Evolutionary conservation across 2,797 vertebrate species (phyloP), one percentile per base, ranked within the genome.

Genomic region (Eospalax fontanierii): DNA sequence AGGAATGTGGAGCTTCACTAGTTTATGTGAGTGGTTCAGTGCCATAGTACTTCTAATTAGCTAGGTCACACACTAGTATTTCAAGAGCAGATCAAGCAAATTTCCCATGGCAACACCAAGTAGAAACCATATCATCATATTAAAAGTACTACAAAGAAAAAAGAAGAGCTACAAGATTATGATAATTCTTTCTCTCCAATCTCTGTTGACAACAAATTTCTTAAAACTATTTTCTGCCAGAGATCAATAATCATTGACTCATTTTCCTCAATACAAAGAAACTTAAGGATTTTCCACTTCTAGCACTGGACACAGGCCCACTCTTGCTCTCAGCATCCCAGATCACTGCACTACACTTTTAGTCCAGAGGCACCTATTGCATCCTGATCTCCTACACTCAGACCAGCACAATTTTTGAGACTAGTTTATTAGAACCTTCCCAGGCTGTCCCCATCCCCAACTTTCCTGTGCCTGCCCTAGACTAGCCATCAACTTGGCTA

Each of bases 241-340:
- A 50, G 54, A 95, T 90, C 70, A 95, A 80, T 91, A 89, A 38
- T 43, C 70, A 89, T 38, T 73, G 43, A 92, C 76, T 91, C 68
- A 90, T 54, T 91, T 91, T 24, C 82, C 43, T 24, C 16, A 89
- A 35, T 80, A 83, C 46, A 95, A 92, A 90, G 81, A 96, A 94
- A 94, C 30, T n/a, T n/a, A n/a, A n/a, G n/a, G n/a, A n/a, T n/a
- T n/a, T n/a, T n/a, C n/a, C n/a, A n/a, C n/a, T n/a, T n/a, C n/a
- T n/a, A n/a, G n/a, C n/a, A n/a, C n/a, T n/a, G n/a, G n/a, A n/a
- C n/a, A n/a, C n/a, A n/a, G n/a, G n/a, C n/a, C n/a, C n/a, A n/a
- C n/a, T n/a, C n/a, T n/a, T n/a, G n/a, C n/a, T n/a, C n/a, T n/a
- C n/a, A n/a, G n/a, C n/a, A n/a, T n/a, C n/a, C n/a, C n/a, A n/a